Base-by-base conservation (phyloP, 2,113 vertebrate genomes). In the Prionailurus bengalensis region DNA sequence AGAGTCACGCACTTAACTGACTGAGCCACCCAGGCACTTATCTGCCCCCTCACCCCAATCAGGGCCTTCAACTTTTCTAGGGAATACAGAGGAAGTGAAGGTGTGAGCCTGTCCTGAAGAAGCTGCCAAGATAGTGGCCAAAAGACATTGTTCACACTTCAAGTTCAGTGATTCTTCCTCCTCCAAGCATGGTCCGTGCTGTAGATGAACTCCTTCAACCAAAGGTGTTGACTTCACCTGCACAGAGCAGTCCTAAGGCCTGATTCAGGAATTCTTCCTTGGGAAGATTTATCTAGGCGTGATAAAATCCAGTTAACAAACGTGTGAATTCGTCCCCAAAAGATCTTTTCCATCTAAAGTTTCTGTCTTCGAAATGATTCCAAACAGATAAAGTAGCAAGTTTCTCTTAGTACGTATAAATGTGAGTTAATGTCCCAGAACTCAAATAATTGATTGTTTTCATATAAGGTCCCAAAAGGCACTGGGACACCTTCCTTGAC, bases 291-390 rank as follows among this genome's bases (percentile, higher is more conserved):
- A 68, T 39, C 45, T n/a, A 29, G 13, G 19, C 73, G 4, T 66
- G 39, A 45, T 31, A 31, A 86, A 74, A 61, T 5, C 29, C 82
- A 58, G 9, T 74, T 73, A 74, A 55, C 19, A 70, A 87, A 42
- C 0, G 14, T 11, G 11, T 66, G 23, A 45, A 53, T 42, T 21
- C 29, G 4, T 11, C n/a, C 31, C 83, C 36, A 45, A 48, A 89
- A 36, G 27, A 48, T 63, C 15, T 10, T 91, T 80, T 84, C 55
- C 55, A 48, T 55, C 8, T 51, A 14, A 73, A 66, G 2, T 55
- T 65, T 95, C 58, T 70, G 61, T 92, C 70, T 94, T 90, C 33
- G 76, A 89, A 95, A 79, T 65, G 63, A 94, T 70, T 96, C 55
- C 55, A 92, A 92, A 51, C 42, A 87, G 70, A 39, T 76, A 61